A percentile compares a stretch with the other conserved stretches of the same genome.
Conservation (phyloP, 2,888 invertebrate genomes). For the Trissolcus japonicus region DNA sequence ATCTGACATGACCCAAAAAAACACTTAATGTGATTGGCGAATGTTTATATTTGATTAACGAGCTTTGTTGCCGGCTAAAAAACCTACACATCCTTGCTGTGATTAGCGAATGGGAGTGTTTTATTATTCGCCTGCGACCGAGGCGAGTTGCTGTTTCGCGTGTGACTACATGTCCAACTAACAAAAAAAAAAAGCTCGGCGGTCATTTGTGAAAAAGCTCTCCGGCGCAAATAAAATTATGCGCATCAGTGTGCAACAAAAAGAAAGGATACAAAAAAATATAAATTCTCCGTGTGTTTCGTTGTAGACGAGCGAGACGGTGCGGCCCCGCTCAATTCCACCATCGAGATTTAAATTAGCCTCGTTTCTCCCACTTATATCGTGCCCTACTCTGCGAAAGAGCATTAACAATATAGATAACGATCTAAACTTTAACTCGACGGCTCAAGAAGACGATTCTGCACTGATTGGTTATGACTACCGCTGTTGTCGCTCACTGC, state of each 20-base stretch:
- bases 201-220: constrained; percentile 27
- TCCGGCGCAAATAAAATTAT: constrained; percentile 31
- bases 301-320: constrained; percentile 29
- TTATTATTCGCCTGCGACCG: constrained; percentile 5
- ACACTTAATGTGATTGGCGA: constrained; percentile 16
- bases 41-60: constrained; percentile 40
- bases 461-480: constrained; percentile 55
- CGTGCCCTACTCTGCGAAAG: constrained; percentile 46
- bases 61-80: constrained; percentile 19
- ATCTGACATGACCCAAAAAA: constrained; percentile 32
- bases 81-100: constrained; percentile 11
- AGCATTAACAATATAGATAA: constrained; percentile 56
- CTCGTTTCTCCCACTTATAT: constrained; percentile 48
- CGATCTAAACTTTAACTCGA: constrained; percentile 55
- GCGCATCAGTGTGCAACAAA: constrained; percentile 5
- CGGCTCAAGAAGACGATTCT: constrained; percentile 51
- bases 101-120: constrained; percentile 22
- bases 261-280: constrained; percentile 11
- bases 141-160: not conserved
- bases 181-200: constrained; percentile 3
- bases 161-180: constrained; percentile 12
- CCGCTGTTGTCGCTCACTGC: constrained; percentile 20
- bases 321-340: constrained; percentile 45
- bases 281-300: constrained; percentile 32
- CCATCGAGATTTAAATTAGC: constrained; percentile 57